Base-by-base conservation (phyloP, 1,140 invertebrate species). In the Drosophila subobscura region DNA sequence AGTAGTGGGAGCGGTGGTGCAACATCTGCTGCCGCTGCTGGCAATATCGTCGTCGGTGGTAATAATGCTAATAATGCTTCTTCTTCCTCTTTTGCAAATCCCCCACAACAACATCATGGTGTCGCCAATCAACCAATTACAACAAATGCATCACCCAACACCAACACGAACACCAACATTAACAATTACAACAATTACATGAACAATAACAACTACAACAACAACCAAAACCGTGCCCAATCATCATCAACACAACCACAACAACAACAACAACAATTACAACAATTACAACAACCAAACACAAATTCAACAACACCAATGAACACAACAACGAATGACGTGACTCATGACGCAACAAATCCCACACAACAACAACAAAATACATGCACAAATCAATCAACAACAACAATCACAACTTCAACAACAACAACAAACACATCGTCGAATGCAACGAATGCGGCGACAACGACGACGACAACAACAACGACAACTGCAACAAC, bases 31-130 rank as follows among this genome's bases (percentile, higher is more conserved):
- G 71, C 77, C 78, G 85, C 89, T 90, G 83, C 78, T 90, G 83
- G 81, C 84, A 83, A 80, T 90, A 65, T 81, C 79, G 88, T 89
- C 80, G 75, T 76, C 89, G 88, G 84, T 91, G 79, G 89, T 90
- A 91, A 89, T 91, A 91, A 88, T 91, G 89, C 91, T 92, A 92
- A 92, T 89, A 85, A 88, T 92, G 91, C 91, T 92, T 91, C 90
- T 90, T 91, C 88, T 91, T 91, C 90, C 81, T 91, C 88, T 91
- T 91, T 91, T 91, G 85, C 90, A 90, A 91, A 91, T 89, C 89
- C 89, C 86, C 79, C 85, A 89, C 80, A 84, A 90, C 86, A 74
- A 85, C 85, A 88, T 81, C 88, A 90, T 90, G 90, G 85, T 81
- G 79, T 80, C 77, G 77, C 77, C 45, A 74, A 67, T 54, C 68